Conservation (phyloP, 1,140 invertebrate genomes). For the Mesaphorura yosii region DNA sequence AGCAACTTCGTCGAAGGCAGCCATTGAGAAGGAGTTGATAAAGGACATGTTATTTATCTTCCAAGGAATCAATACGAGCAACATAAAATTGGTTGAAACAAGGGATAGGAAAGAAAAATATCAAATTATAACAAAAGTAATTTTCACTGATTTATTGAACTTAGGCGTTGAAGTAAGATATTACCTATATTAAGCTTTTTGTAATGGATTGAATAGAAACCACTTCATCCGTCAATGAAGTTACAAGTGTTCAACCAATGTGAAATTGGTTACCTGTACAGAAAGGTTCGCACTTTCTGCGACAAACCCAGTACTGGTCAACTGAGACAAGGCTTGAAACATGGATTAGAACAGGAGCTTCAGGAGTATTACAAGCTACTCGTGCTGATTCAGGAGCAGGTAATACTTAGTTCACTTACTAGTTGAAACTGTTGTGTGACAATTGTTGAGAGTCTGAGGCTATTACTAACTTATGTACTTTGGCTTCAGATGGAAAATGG, state of each 20-base stretch:
- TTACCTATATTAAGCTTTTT: too few relatives aligned
- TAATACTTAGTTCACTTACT: constrained; percentile 37
- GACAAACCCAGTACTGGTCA: constrained; percentile 49
- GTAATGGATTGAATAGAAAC: too few relatives aligned
- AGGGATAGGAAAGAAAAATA: too few relatives aligned
- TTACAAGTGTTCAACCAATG: constrained; percentile 55
- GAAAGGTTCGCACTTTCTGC: constrained; percentile 57
- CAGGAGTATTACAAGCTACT: constrained; percentile 77
- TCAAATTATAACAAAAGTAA: too few relatives aligned
- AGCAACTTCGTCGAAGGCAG: too few relatives aligned
- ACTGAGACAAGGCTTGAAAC: constrained; percentile 72
- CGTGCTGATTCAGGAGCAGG: constrained; percentile 72
- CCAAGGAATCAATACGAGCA: constrained; percentile 60
- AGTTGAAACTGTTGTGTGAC: not conserved
- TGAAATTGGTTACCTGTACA: constrained; percentile 77
- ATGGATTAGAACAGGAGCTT: constrained; percentile 71
- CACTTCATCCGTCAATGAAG: constrained; percentile 38
- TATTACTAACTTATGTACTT: too few relatives aligned
- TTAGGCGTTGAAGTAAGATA: too few relatives aligned
- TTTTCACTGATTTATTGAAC: too few relatives aligned
- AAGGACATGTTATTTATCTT: constrained; percentile 68
- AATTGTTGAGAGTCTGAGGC: too few relatives aligned
- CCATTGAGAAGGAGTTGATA: constrained; percentile 44
- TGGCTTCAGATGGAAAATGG: constrained; percentile 20
- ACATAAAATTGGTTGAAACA: constrained; percentile 51